phyloP scores from a whole-genome alignment of 2,113 vertebrate genomes.

The Mesembrinibis cayennensis region DNA sequence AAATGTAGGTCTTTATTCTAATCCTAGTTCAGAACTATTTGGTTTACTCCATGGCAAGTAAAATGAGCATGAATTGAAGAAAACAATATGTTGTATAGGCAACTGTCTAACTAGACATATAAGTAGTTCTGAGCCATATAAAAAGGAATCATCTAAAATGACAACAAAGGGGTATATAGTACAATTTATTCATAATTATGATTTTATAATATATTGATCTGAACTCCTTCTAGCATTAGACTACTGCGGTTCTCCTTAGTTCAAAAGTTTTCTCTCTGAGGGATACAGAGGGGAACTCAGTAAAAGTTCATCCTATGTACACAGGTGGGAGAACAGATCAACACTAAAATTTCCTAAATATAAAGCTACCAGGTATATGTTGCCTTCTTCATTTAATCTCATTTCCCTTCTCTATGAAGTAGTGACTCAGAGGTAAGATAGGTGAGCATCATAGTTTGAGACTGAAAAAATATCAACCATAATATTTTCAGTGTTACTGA shows the following conservation, averaged over 20 bases:
- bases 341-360: neutral
- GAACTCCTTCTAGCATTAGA: neutral
- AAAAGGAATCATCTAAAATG: neutral
- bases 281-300: neutral
- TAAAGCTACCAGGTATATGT: neutral
- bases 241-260: neutral
- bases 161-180: neutral
- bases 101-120: neutral
- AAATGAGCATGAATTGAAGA: neutral
- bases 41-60: neutral
- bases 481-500: neutral
- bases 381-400: neutral
- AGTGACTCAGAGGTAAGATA: neutral
- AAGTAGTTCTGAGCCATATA: neutral
- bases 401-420: neutral
- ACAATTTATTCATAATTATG: neutral
- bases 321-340: neutral
- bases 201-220: neutral
- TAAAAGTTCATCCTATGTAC: neutral
- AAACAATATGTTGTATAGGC: neutral
- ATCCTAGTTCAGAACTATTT: neutral
- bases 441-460: neutral
- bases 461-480: neutral
- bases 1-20: neutral
- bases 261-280: neutral